These are phyloP conservation scores for Amiota minor DNA, from an alignment of 2,888 invertebrate species.

Conservation along the genomic window DNA sequence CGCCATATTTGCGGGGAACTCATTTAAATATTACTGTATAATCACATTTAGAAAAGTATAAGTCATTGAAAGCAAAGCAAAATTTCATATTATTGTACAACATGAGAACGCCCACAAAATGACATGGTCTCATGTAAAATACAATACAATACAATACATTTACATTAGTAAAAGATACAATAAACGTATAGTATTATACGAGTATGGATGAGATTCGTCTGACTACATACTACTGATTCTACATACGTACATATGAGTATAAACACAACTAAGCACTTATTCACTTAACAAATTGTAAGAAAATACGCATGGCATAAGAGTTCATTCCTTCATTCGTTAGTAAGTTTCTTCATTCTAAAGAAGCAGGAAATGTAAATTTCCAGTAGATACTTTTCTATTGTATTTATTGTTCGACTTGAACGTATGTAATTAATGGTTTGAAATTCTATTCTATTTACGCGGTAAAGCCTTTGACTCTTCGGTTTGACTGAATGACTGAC, in stretches of 20 bases:
- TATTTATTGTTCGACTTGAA: not conserved
- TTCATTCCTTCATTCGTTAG: not conserved
- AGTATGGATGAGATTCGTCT: conserved; percentile 11
- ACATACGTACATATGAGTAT: not conserved
- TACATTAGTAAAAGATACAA: too few relatives aligned
- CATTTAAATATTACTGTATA: conserved; percentile 29
- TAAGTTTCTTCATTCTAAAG: not conserved
- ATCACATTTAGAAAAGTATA: conserved; percentile 11
- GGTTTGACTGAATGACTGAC: too few relatives aligned
- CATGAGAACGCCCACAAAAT: conserved; percentile 19
- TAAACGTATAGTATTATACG: not conserved
- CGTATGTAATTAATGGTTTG: conserved; percentile 27
- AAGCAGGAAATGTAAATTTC: conserved; percentile 33
- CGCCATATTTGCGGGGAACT: conserved; percentile 24
- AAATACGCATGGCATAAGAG: conserved; percentile 6
- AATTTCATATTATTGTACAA: conserved; percentile 8
- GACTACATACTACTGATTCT: conserved; percentile 22
- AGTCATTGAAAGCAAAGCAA: not conserved
- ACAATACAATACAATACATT: too few relatives aligned
- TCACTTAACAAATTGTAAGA: conserved; percentile 24
- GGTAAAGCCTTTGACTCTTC: not conserved
- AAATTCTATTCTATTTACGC: conserved; percentile 7
- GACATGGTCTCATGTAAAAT: not conserved
- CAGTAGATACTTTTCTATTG: conserved; percentile 11
- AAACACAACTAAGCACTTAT: conserved; percentile 1